Evolutionary conservation across 37 sponge, comb jelly and placozoan species (phyloP), one percentile per base, ranked within the genome.

Genomic region (Chondrosia reniformis): DNA sequence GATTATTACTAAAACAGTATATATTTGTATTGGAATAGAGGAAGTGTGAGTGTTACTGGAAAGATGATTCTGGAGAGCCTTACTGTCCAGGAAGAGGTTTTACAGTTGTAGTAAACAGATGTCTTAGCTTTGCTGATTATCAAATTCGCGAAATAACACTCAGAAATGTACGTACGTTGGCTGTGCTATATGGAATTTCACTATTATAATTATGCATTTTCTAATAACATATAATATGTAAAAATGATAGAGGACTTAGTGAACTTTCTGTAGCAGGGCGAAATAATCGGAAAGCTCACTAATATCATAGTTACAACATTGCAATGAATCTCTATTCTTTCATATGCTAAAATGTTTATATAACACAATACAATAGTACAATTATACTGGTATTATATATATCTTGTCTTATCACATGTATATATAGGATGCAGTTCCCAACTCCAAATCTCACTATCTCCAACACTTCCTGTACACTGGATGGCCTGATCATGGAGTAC

Each of bases 381-480:
- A 49, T 15, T 49, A 49, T 49, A 15, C 54, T 49, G 15, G 15
- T 19, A 49, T n/a, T n/a, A n/a, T n/a, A n/a, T n/a, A n/a, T n/a
- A n/a, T n/a, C n/a, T 49, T 15, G 15, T 15, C 15, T 49, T 49
- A 10, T 15, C 52, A 49, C 15, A 49, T 49, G 10, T 19, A 19
- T 49, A 19, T 15, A 19, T 15, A 49, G 52, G 15, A 49, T 49
- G 10, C 52, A 10, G 52, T 19, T 49, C 15, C 52, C 52, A 34
- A 32, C 33, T n/a, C 37, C 21, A 28, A 64, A 32, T 36, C 66
- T 9, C 36, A 28, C 66, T 64, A 28, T 64, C 33, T 96, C 59
- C 81, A 81, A 46, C 97, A 96, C 57, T 96, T 85, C 52, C 52
- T 19, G 15, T 49, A 49, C 52, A 49, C 15, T 49, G 52, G 15